Evolutionary conservation across 2,113 vertebrate genomes (phyloP).

Genomic region (Mungos mungo): DNA sequence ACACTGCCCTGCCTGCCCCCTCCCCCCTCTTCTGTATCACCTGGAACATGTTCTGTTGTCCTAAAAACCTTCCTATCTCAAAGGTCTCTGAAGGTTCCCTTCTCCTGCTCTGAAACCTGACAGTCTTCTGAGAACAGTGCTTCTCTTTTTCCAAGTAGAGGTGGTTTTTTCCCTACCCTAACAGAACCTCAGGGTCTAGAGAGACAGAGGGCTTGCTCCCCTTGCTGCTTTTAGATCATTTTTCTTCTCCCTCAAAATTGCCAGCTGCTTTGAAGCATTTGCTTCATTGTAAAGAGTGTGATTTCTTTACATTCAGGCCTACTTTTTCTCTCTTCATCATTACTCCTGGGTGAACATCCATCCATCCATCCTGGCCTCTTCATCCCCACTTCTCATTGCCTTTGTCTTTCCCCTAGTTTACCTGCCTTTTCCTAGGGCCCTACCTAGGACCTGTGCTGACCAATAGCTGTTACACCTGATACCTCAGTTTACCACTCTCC

Average conservation of each 20-base stretch:
- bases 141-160: background rate
- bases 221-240: background rate
- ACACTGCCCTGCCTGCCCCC: background rate
- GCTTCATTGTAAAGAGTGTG: too few relatives aligned
- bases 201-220: background rate
- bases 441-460: background rate
- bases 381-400: background rate
- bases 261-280: background rate
- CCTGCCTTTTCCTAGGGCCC: background rate
- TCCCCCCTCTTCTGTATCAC: background rate
- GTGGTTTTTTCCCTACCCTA: background rate
- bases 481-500: background rate
- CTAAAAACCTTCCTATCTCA: background rate
- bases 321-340: background rate
- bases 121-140: background rate
- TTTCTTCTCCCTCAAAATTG: background rate
- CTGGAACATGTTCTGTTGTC: background rate
- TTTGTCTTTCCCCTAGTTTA: background rate
- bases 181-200: background rate
- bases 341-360: background rate
- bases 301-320: background rate
- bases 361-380: background rate
- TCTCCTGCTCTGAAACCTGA: background rate
- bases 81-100: background rate
- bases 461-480: background rate